Percentiles rank a stretch among this genome's conserved stretches.
phyloP scores from a whole-genome alignment of 2,888 invertebrate species.

The Adelphocoris suturalis region DNA sequence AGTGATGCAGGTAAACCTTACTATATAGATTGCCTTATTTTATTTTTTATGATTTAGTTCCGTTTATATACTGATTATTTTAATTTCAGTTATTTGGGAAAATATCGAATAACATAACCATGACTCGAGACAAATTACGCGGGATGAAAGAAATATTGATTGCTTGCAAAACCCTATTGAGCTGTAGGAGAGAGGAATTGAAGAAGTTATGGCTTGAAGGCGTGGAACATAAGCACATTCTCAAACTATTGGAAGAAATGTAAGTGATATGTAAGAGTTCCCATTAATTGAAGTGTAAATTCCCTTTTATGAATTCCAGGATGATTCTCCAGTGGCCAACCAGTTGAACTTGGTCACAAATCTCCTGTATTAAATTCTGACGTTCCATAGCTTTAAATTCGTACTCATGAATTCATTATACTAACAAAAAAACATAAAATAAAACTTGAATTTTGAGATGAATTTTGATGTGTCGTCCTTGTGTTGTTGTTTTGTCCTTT shows the following conservation, averaged over 20 bases:
- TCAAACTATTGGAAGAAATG: conserved; percentile 94
- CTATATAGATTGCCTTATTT: not conserved
- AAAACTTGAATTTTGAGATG: too few relatives aligned
- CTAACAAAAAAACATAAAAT: too few relatives aligned
- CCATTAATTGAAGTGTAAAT: too few relatives aligned
- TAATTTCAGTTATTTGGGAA: conserved; percentile 84
- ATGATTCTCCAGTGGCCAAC: too few relatives aligned
- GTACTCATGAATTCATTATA: too few relatives aligned
- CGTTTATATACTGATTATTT: not conserved
- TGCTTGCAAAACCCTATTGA: conserved; percentile 90
- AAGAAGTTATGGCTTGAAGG: conserved; percentile 96
- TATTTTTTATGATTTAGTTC: not conserved
- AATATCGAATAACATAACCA: conserved; percentile 87
- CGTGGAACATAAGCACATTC: conserved; percentile 95
- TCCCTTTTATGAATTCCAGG: too few relatives aligned
- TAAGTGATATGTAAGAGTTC: conserved; percentile 78
- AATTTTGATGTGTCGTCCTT: too few relatives aligned
- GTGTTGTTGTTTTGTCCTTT: too few relatives aligned
- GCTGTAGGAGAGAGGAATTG: conserved; percentile 94
- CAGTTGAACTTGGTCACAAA: too few relatives aligned
- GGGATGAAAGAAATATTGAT: conserved; percentile 89
- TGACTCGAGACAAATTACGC: conserved; percentile 87
- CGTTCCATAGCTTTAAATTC: too few relatives aligned
- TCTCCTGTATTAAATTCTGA: too few relatives aligned
- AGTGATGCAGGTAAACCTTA: conserved; percentile 83